Conservation (phyloP, 2,797 vertebrate genomes). For the Liasis olivaceus region DNA sequence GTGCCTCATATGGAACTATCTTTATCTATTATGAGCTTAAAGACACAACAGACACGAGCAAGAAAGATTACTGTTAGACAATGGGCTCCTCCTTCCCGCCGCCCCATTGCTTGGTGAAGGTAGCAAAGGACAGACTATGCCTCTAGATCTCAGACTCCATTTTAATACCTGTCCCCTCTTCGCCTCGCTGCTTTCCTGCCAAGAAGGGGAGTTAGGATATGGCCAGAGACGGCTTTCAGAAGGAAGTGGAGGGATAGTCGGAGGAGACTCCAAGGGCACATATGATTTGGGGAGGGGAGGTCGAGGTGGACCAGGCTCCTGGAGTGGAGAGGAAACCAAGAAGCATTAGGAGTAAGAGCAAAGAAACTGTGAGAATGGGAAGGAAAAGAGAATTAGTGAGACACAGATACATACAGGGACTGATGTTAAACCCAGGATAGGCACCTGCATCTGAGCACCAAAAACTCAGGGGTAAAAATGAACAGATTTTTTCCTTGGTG, state of each 20-base stretch:
- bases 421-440: not conserved
- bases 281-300: slow-evolving; percentile 96
- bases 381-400: slow-evolving; percentile 72
- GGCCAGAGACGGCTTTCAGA: slow-evolving; percentile 79
- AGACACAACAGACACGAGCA: not conserved
- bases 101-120: not conserved
- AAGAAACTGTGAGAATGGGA: slow-evolving; percentile 67
- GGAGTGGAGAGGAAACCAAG: slow-evolving; percentile 75
- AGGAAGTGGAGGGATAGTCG: slow-evolving; percentile 82
- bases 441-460: slow-evolving; percentile 7
- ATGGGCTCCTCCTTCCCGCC: not conserved
- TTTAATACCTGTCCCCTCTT: slow-evolving; percentile 88
- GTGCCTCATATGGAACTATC: not conserved
- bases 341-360: slow-evolving; percentile 69
- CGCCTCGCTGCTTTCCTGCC: slow-evolving; percentile 74
- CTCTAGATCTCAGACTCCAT: not conserved
- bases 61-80: not conserved
- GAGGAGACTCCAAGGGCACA: slow-evolving; percentile 88
- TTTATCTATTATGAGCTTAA: not conserved
- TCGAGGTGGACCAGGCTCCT: slow-evolving; percentile 92
- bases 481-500: not conserved
- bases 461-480: not conserved
- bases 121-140: slow-evolving; percentile 22
- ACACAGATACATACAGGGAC: slow-evolving; percentile 8
- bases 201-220: slow-evolving; percentile 80